phyloP scores from a whole-genome alignment of 2,797 vertebrate genomes.

The Aldrovandia affinis region DNA sequence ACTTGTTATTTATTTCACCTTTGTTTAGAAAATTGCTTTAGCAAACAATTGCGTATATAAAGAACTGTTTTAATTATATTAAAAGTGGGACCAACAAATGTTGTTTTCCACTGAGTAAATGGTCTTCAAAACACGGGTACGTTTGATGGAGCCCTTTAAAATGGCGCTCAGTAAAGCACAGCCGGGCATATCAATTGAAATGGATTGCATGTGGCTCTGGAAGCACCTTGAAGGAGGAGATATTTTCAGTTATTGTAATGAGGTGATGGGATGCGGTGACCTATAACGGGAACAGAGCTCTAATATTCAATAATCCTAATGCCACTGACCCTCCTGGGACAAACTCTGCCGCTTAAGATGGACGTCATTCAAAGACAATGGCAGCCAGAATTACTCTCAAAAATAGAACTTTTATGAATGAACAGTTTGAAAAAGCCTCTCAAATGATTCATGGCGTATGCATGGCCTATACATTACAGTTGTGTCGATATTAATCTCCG shows the following conservation, averaged over 20 bases:
- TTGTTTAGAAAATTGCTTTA: too few species aligned
- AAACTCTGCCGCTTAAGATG: constrained; percentile 41
- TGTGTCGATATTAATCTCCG: constrained; percentile 13
- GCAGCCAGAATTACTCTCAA: constrained; percentile 50
- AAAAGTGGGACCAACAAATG: neutral
- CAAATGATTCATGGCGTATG: constrained; percentile 61
- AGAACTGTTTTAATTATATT: neutral
- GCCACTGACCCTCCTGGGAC: constrained; percentile 39
- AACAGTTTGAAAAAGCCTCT: constrained; percentile 42
- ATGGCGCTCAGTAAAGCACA: neutral
- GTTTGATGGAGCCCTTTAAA: neutral
- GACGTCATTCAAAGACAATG: constrained; percentile 66
- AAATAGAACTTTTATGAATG: constrained; percentile 58
- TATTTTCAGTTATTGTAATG: constrained; percentile 29
- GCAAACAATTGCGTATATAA: neutral
- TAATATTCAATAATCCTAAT: constrained; percentile 44
- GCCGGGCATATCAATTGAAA: constrained; percentile 1
- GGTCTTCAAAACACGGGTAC: neutral
- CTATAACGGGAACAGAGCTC: constrained; percentile 42
- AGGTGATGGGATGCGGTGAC: constrained; percentile 40
- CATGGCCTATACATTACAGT: neutral
- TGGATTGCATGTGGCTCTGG: neutral
- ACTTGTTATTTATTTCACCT: too few species aligned
- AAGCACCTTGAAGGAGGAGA: constrained; percentile 19
- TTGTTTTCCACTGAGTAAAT: neutral